These are phyloP conservation scores for Oncorhynchus clarkii DNA, from an alignment of 2,113 vertebrate genomes.

Conservation along the genomic window DNA sequence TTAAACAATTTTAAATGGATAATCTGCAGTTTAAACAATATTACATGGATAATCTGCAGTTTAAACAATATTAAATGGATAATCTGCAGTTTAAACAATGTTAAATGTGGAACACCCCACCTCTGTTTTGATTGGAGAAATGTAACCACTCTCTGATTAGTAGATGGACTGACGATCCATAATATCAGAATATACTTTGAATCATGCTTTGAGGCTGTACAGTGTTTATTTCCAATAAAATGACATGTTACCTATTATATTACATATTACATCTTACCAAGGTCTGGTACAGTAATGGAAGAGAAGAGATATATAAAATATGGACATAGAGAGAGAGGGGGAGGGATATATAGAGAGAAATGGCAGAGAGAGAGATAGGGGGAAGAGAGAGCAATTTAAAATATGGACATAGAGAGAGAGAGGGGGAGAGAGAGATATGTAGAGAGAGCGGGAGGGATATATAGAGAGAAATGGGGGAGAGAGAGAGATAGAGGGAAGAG, in stretches of 20 bases:
- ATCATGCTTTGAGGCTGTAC: too few species aligned
- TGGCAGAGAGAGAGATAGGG: too few species aligned
- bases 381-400: not conserved
- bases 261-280: too few species aligned
- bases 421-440: not conserved
- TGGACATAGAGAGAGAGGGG: not conserved
- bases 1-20: not conserved
- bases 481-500: not conserved
- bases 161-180: too few species aligned
- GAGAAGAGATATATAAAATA: not conserved
- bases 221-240: too few species aligned
- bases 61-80: not conserved
- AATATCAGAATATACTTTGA: too few species aligned
- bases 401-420: not conserved
- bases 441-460: not conserved
- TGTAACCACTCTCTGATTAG: too few species aligned
- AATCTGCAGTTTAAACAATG: not conserved
- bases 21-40: not conserved
- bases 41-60: too few species aligned
- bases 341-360: not conserved
- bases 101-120: too few species aligned
- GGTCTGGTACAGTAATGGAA: not conserved
- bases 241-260: too few species aligned
- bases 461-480: not conserved
- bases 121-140: too few species aligned